These are phyloP conservation scores for Anticlea derivata DNA, from an alignment of 2,888 invertebrate species.

Conservation along the genomic window DNA sequence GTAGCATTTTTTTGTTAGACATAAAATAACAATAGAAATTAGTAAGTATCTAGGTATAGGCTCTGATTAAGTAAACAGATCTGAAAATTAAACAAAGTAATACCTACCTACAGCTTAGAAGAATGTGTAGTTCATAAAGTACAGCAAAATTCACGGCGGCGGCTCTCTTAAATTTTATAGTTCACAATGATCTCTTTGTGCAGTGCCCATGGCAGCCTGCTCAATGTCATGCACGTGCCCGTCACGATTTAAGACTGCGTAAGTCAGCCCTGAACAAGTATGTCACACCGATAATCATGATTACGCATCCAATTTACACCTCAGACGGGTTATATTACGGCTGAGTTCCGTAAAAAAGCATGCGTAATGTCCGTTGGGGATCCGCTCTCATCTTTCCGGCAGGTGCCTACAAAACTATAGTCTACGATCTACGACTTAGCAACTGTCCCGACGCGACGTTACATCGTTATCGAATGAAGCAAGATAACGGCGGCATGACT, in stretches of 20 bases:
- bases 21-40: too few species aligned
- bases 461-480: conserved; percentile 66
- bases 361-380: conserved; percentile 9
- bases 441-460: conserved; percentile 41
- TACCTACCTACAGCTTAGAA: too few species aligned
- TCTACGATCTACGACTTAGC: conserved; percentile 24
- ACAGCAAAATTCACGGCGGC: too few species aligned
- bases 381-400: too few species aligned
- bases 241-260: conserved; percentile 40
- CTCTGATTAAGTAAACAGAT: too few species aligned
- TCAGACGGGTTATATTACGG: conserved; percentile 40
- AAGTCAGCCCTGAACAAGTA: conserved; percentile 37
- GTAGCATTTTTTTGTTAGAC: too few species aligned
- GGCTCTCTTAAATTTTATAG: neutral
- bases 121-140: too few species aligned
- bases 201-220: conserved; percentile 40
- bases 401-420: neutral
- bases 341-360: conserved; percentile 26
- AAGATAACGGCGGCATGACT: conserved; percentile 73
- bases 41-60: too few species aligned
- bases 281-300: conserved; percentile 42
- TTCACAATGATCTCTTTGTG: conserved; percentile 28
- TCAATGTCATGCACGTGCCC: conserved; percentile 68
- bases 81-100: too few species aligned
- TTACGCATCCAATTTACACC: conserved; percentile 36